Percentiles rank a stretch among this genome's conserved stretches.
phyloP scores from a whole-genome alignment of 2,113 vertebrate genomes.

The Boulengeromyrus knoepffleri region DNA sequence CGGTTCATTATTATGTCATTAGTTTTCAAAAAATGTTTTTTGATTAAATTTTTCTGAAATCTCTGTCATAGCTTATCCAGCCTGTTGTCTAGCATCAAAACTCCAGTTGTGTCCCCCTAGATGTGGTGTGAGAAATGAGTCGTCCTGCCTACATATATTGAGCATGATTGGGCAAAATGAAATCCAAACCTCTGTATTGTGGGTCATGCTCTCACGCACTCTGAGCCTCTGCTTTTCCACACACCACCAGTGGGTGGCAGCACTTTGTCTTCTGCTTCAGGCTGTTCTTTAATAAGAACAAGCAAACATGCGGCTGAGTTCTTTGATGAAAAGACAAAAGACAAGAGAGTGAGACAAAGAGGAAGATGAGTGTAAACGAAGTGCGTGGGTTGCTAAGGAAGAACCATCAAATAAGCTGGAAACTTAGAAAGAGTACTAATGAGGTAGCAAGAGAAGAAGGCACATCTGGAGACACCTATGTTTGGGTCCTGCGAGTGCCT shows the following conservation, averaged over 20 bases:
- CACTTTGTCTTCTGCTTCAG: not conserved
- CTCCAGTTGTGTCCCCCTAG: not conserved
- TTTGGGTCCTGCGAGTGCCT: conserved; percentile 37
- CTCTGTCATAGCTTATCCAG: not conserved
- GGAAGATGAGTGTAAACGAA: not conserved
- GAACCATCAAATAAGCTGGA: not conserved
- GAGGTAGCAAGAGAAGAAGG: conserved; percentile 22
- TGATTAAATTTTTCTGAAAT: not conserved
- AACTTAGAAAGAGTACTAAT: not conserved
- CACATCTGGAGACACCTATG: conserved; percentile 38
- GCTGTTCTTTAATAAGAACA: conserved; percentile 8
- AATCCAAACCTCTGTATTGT: not conserved
- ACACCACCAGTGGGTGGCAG: conserved; percentile 19
- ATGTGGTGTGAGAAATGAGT: not conserved
- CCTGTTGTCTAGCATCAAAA: not conserved
- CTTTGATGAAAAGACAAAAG: not conserved
- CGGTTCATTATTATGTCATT: not conserved
- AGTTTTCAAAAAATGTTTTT: not conserved
- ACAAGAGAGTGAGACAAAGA: not conserved
- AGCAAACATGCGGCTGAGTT: not conserved
- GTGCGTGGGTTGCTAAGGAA: not conserved
- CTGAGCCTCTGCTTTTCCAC: conserved; percentile 9
- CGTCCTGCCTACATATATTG: not conserved
- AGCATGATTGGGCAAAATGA: not conserved
- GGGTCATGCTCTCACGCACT: not conserved